Base-by-base conservation (phyloP, 2,797 vertebrate species). In the Sebastiscus albofasciatus region DNA sequence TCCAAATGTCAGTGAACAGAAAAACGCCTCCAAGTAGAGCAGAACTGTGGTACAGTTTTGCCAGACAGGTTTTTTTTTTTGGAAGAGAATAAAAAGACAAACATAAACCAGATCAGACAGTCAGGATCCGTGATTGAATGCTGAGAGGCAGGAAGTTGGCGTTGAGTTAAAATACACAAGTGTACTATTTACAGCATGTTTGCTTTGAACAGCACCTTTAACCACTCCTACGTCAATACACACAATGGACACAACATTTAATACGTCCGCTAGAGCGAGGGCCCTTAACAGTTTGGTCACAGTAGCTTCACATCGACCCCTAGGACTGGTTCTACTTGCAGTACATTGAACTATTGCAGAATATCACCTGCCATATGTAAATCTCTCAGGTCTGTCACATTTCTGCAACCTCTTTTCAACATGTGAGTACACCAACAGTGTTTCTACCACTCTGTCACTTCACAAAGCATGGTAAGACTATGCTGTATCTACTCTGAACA, bases 151-250 rank as follows among this genome's bases (percentile, higher is more conserved):
- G 94, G 94, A 89, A 91, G 90, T 80, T 79, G 81, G 83, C 84
- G 46, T 92, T 42, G 54, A 93, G 90, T 93, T 94, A 88, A 93
- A 89, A 94, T 92, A 95, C 89, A 87, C 89, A 64, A 85, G 93
- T 90, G 3, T 95, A 89, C 82, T 94, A 97, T 98, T 94, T 97
- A 97, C 96, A 97, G 94, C 93, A 91, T 86, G 92, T 77, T 79
- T 92, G 84, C 89, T 93, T 85, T 81, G 78, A 91, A 90, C 89
- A 89, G 90, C 90, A 87, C 77, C 90, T 91, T 91, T 84, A 86
- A 89, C 82, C 93, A 92, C 77, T 91, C 88, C 82, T 86, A 91
- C 83, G 81, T 93, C 87, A 89, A 94, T 58, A 95, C 85, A 93
- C 92, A 94, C 90, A 92, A 93, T 82, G 83, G 84, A 94, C 89